Conservation (phyloP, 2,888 invertebrate species). For the Cistogaster globosa region DNA sequence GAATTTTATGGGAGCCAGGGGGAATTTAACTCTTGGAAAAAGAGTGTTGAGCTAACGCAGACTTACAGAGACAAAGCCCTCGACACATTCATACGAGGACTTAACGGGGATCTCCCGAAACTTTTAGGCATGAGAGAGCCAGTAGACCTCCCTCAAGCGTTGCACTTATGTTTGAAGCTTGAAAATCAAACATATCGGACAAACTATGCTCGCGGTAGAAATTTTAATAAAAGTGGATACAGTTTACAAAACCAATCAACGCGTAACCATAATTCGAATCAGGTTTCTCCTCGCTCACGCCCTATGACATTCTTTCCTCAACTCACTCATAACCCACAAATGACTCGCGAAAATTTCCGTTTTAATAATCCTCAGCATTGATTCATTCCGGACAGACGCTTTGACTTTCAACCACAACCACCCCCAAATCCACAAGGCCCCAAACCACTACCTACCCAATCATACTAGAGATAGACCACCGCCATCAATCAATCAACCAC, state of each 20-base stretch:
- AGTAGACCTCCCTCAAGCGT: slow-evolving; percentile 6
- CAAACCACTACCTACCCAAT: slow-evolving; percentile 17
- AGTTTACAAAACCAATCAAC: not conserved
- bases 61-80: slow-evolving; percentile 18
- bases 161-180: slow-evolving; percentile 7
- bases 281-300: not conserved
- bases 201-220: slow-evolving; percentile 9
- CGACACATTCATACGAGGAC: slow-evolving; percentile 22
- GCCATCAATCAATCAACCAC: slow-evolving; percentile 30
- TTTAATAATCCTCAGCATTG: too few species aligned
- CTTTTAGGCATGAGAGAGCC: slow-evolving; percentile 22
- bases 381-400: not conserved
- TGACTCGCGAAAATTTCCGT: slow-evolving; percentile 25
- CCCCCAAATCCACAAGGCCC: slow-evolving; percentile 17
- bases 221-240: not conserved
- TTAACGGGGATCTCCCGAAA: slow-evolving; percentile 23
- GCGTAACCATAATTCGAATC: slow-evolving; percentile 22
- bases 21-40: too few species aligned
- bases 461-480: slow-evolving; percentile 24
- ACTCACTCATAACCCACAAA: slow-evolving; percentile 27
- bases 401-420: slow-evolving; percentile 12
- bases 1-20: too few species aligned
- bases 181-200: slow-evolving; percentile 24
- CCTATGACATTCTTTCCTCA: slow-evolving; percentile 9
- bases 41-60: not conserved